Evolutionary conservation across 1,140 invertebrate species (phyloP).

Genomic region (Cydia fagiglandana): DNA sequence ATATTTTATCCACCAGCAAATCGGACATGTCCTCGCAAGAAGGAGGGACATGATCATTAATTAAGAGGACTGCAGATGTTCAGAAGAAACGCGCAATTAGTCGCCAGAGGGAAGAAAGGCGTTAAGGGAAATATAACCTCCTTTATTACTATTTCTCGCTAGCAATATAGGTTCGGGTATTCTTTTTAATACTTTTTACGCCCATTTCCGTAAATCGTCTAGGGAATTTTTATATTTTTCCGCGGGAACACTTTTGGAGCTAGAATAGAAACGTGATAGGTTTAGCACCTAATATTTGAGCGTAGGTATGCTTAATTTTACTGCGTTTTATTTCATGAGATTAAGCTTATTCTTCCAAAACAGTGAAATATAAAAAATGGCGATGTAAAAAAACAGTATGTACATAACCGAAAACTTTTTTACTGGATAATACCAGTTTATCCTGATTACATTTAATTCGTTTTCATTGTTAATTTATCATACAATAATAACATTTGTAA

Average conservation of each 20-base stretch:
- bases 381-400: too few relatives aligned
- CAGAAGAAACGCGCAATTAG: conserved; percentile 58
- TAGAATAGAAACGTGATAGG: background rate
- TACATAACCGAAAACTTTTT: too few relatives aligned
- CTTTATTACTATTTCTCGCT: conserved; percentile 42
- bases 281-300: too few relatives aligned
- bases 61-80: conserved; percentile 60
- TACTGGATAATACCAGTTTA: too few relatives aligned
- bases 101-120: conserved; percentile 39
- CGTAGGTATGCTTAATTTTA: too few relatives aligned
- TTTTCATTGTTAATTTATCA: too few relatives aligned
- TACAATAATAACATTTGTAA: too few relatives aligned
- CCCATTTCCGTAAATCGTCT: conserved; percentile 17
- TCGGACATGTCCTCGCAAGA: conserved; percentile 36
- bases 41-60: conserved; percentile 52
- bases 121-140: conserved; percentile 39
- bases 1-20: conserved; percentile 21
- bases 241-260: background rate
- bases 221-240: background rate
- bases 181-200: conserved; percentile 19
- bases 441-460: too few relatives aligned
- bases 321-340: too few relatives aligned
- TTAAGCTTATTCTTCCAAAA: too few relatives aligned
- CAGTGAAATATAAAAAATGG: too few relatives aligned
- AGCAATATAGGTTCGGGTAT: conserved; percentile 14